Percentiles rank a stretch among this genome's conserved stretches.
phyloP scores from a whole-genome alignment of 1,140 invertebrate genomes.

The Trichomalopsis sarcophagae region DNA sequence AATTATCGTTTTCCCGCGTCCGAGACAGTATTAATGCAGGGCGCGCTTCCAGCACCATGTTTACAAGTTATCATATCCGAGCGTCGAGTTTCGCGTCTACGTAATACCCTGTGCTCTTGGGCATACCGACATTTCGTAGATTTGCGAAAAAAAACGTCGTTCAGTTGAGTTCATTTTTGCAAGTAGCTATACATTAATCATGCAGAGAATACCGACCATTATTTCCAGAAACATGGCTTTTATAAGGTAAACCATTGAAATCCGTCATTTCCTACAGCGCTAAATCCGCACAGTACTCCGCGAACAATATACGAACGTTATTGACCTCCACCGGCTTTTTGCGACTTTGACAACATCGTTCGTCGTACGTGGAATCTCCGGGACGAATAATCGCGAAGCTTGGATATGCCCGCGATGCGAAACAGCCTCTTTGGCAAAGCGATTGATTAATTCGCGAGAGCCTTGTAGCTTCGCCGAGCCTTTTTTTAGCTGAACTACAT shows the following conservation, averaged over 20 bases:
- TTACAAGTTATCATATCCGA: too few species aligned
- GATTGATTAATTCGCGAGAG: background rate
- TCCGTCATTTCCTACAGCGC: background rate
- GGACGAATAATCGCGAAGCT: background rate
- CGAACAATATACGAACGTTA: background rate
- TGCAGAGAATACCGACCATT: conserved; percentile 61
- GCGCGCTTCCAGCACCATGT: background rate
- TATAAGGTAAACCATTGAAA: conserved; percentile 61
- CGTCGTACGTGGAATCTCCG: background rate
- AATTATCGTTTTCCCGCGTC: background rate
- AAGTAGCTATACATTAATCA: conserved; percentile 46
- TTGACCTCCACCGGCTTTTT: conserved; percentile 39
- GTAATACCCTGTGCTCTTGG: background rate
- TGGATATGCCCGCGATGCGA: background rate
- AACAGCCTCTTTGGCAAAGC: background rate
- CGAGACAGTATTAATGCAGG: background rate
- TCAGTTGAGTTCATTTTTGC: background rate
- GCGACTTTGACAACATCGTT: conserved; percentile 14
- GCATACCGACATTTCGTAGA: background rate
- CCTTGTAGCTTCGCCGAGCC: background rate
- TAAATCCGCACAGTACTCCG: background rate
- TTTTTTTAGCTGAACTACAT: conserved; percentile 32
- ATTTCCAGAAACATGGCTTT: conserved; percentile 66
- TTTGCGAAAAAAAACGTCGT: conserved; percentile 2
- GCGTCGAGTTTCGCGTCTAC: background rate